Conservation (phyloP, 2,888 invertebrate genomes). For the Athrips mouffetella region DNA sequence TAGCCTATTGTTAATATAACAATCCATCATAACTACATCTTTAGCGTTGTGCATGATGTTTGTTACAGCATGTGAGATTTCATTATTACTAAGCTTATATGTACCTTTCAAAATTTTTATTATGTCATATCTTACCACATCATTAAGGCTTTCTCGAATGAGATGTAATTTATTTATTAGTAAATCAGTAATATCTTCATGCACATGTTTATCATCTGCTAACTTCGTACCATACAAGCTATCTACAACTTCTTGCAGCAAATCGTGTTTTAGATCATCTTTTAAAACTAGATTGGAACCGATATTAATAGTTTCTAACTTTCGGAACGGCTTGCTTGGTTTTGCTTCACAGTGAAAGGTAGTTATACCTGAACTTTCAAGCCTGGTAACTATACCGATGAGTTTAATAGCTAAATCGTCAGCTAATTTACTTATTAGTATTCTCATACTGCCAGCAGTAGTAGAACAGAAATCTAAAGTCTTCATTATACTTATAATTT, state of each 20-base stretch:
- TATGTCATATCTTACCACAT: slow-evolving; percentile 16
- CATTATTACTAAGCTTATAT: slow-evolving; percentile 21
- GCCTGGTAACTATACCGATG: slow-evolving; percentile 21
- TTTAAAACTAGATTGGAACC: not conserved
- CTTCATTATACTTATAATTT: slow-evolving; percentile 35
- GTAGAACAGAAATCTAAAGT: slow-evolving; percentile 24
- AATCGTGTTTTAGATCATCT: not conserved
- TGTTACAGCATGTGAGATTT: slow-evolving; percentile 22
- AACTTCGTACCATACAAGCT: slow-evolving; percentile 10
- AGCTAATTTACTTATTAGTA: slow-evolving; percentile 30
- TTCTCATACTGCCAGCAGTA: slow-evolving; percentile 17
- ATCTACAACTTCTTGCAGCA: slow-evolving; percentile 12
- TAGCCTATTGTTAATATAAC: slow-evolving; percentile 9
- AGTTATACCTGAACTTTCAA: slow-evolving; percentile 9
- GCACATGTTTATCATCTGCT: slow-evolving; percentile 8
- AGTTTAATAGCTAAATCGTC: slow-evolving; percentile 34
- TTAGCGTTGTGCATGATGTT: slow-evolving; percentile 13
- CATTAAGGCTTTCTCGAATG: slow-evolving; percentile 12
- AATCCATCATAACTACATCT: slow-evolving; percentile 15
- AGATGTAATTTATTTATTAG: slow-evolving; percentile 20
- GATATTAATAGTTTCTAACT: not conserved
- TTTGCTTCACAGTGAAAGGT: not conserved
- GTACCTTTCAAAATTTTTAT: slow-evolving; percentile 19
- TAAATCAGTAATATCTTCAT: slow-evolving; percentile 25
- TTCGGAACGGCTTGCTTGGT: not conserved